phyloP scores from a whole-genome alignment of 2,888 invertebrate genomes.

The Selenia dentaria region DNA sequence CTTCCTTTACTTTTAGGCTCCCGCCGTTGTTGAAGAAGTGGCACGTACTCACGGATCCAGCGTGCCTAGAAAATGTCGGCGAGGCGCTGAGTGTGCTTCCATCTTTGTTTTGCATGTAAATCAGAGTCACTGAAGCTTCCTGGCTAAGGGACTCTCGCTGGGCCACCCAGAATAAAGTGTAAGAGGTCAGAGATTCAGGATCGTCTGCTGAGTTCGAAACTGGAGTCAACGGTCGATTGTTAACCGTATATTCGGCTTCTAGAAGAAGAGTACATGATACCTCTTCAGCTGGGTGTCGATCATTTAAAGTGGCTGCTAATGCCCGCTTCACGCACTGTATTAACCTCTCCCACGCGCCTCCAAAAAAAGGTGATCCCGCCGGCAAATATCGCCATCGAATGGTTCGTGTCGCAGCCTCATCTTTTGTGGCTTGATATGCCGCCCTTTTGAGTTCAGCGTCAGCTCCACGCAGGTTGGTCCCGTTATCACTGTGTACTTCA shows the following conservation, averaged over 20 bases:
- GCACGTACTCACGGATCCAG: conserved; percentile 26
- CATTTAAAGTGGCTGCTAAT: conserved; percentile 7
- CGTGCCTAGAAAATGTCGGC: conserved; percentile 23
- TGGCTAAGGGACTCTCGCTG: no score
- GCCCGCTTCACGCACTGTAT: conserved; percentile 19
- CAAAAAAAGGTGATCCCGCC: conserved; percentile 19
- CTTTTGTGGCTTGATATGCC: background rate
- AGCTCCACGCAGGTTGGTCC: conserved; percentile 17
- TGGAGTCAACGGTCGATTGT: conserved; percentile 21
- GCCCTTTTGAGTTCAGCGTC: background rate
- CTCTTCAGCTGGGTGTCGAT: conserved; percentile 15
- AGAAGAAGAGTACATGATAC: conserved; percentile 8
- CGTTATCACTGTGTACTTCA: conserved; percentile 20
- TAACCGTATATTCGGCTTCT: conserved; percentile 24
- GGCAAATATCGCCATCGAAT: conserved; percentile 17
- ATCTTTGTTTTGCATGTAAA: background rate
- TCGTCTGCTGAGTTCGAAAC: conserved; percentile 8
- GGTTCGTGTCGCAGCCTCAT: background rate
- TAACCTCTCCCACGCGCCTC: conserved; percentile 25
- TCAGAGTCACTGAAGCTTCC: no score
- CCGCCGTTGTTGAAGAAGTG: conserved; percentile 5
- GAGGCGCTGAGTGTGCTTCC: conserved; percentile 1
- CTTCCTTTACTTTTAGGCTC: background rate
- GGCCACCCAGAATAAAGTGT: no score
- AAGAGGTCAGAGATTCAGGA: no score